A percentile compares a stretch with the other conserved stretches of the same genome.
Evolutionary conservation across 2,113 vertebrate species (phyloP).

Genomic region (Illadopsis cleaveri): DNA sequence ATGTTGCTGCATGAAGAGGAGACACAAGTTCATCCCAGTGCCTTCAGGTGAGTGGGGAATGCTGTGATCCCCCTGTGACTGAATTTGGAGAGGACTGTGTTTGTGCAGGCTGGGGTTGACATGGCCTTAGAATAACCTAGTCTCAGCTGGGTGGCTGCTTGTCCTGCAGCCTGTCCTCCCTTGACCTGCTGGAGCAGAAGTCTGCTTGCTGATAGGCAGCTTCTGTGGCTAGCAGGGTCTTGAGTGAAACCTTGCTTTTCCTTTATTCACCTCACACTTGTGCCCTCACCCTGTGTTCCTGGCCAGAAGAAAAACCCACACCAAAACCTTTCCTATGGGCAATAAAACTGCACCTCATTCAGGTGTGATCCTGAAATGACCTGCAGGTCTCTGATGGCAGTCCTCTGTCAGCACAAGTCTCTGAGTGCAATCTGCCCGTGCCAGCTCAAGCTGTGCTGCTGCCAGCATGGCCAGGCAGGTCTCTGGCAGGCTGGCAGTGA

Average conservation of each 20-base stretch:
- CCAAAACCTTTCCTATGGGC: not conserved
- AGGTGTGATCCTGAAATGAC: not conserved
- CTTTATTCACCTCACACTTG: not conserved
- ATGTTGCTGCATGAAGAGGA: slow-evolving; percentile 64
- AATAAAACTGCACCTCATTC: not conserved
- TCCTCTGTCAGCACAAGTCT: not conserved
- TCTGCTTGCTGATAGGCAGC: not conserved
- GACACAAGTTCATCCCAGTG: slow-evolving; percentile 50
- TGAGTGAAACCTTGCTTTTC: not conserved
- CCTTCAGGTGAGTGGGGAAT: slow-evolving; percentile 54
- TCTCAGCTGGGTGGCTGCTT: not conserved
- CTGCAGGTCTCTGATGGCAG: not conserved
- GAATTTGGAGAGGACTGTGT: not conserved
- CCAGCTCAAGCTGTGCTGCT: not conserved
- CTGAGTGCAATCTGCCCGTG: not conserved
- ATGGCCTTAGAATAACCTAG: not conserved
- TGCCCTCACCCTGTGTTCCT: not conserved
- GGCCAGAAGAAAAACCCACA: not conserved
- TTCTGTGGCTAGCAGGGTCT: rapidly evolving
- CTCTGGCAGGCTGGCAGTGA: not conserved
- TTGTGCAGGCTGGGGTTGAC: not conserved
- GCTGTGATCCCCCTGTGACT: rapidly evolving
- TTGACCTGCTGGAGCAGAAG: not conserved
- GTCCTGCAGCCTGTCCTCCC: not conserved
- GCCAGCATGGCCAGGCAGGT: not conserved